These are phyloP conservation scores for Dasypogon diadema DNA, from an alignment of 2,888 invertebrate species.

Conservation along the genomic window DNA sequence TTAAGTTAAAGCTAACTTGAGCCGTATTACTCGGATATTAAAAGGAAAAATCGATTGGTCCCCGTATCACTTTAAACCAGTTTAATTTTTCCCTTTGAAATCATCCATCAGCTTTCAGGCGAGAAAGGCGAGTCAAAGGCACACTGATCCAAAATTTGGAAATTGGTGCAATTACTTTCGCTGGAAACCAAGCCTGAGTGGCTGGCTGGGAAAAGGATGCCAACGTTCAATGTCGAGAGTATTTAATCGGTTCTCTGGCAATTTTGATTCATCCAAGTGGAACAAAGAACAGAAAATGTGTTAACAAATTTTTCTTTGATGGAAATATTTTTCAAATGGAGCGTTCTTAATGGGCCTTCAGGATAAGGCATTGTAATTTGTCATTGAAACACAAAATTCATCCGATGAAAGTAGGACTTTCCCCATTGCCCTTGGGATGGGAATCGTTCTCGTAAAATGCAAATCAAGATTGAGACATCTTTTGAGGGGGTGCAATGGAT, in stretches of 20 bases:
- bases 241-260: slow-evolving; percentile 16
- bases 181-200: not conserved
- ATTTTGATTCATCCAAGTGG: slow-evolving; percentile 3
- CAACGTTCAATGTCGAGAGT: not conserved
- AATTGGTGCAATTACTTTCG: slow-evolving; percentile 6
- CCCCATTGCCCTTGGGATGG: not conserved
- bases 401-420: slow-evolving; percentile 27
- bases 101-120: not conserved
- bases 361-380: slow-evolving; percentile 9
- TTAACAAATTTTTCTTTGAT: slow-evolving; percentile 23
- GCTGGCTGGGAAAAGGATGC: not conserved
- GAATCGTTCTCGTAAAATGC: slow-evolving; percentile 31
- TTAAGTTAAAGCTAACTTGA: slow-evolving; percentile 33
- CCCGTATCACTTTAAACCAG: slow-evolving; percentile 19
- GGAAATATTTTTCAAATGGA: not conserved
- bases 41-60: slow-evolving; percentile 35
- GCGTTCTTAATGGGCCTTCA: not conserved
- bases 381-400: slow-evolving; percentile 29
- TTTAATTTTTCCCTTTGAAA: slow-evolving; percentile 18
- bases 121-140: not conserved
- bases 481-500: slow-evolving; percentile 5
- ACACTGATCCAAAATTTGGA: not conserved
- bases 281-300: slow-evolving; percentile 23
- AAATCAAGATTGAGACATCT: slow-evolving; percentile 17
- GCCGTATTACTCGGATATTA: slow-evolving; percentile 29